Evolutionary conservation across 2,888 invertebrate species (phyloP).

Genomic region (Rhagonycha lutea): DNA sequence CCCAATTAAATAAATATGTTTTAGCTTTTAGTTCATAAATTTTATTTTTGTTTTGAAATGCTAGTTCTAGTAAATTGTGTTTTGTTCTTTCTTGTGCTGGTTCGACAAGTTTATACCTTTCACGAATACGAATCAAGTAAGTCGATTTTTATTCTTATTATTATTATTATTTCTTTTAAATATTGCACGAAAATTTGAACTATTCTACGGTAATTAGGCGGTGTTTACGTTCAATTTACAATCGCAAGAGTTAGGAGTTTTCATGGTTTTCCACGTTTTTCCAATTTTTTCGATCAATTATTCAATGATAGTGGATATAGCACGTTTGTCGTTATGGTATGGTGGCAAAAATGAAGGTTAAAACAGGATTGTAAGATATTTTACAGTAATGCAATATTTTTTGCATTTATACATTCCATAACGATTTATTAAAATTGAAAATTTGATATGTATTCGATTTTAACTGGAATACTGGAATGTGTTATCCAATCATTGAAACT

Average conservation of each 20-base stretch:
- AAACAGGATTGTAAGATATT: background rate
- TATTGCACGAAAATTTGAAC: background rate
- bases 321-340: background rate
- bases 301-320: background rate
- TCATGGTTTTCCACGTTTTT: background rate
- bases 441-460: background rate
- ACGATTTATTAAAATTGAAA: background rate
- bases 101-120: background rate
- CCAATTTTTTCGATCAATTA: background rate
- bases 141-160: background rate
- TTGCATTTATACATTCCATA: background rate
- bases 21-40: constrained; percentile 5
- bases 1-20: constrained; percentile 6
- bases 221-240: background rate
- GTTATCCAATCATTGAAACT: background rate
- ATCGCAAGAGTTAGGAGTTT: background rate
- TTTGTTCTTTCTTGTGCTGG: background rate
- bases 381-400: background rate
- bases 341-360: background rate
- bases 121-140: background rate
- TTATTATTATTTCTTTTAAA: background rate
- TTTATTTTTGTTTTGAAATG: background rate
- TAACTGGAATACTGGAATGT: background rate
- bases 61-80: background rate
- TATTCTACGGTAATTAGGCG: background rate